Conservation (phyloP, 2,797 vertebrate species). For the Melanotaenia nigrans region DNA sequence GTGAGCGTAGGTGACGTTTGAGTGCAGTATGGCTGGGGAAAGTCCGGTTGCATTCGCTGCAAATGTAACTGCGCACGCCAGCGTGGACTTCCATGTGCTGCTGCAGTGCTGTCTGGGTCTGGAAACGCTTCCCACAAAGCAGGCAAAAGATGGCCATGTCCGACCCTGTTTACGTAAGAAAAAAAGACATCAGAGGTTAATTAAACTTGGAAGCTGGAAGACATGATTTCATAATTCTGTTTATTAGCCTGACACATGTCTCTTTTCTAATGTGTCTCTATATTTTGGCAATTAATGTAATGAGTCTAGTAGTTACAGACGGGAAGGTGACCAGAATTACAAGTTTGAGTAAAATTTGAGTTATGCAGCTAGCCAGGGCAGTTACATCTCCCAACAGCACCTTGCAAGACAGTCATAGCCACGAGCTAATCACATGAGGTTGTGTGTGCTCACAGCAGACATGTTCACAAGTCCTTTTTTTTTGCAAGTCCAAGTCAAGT, state of each 20-base stretch:
- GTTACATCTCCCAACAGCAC: not conserved
- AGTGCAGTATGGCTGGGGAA: conserved; percentile 97
- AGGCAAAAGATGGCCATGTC: conserved; percentile 97
- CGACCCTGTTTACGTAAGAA: conserved; percentile 77
- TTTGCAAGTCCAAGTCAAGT: too few species aligned
- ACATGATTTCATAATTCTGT: not conserved
- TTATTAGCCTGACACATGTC: not conserved
- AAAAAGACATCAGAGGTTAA: not conserved
- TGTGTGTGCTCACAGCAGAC: not conserved
- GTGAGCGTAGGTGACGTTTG: conserved; percentile 94
- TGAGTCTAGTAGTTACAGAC: not conserved
- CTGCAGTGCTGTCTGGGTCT: conserved; percentile 92
- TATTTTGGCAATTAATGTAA: not conserved
- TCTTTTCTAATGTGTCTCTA: not conserved
- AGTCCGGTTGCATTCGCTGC: conserved; percentile 95
- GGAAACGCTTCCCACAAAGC: conserved; percentile 94
- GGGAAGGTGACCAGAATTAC: conserved; percentile 1
- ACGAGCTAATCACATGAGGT: conserved; percentile 12
- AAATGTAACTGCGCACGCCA: conserved; percentile 94
- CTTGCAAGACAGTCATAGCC: not conserved
- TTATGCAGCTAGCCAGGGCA: not conserved
- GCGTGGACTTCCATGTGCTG: conserved; percentile 98
- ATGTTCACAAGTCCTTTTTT: too few species aligned
- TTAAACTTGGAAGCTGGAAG: not conserved
- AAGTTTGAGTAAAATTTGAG: not conserved